These are phyloP conservation scores for Chloropsis cyanopogon DNA, from an alignment of 2,113 vertebrate species.

Conservation along the genomic window DNA sequence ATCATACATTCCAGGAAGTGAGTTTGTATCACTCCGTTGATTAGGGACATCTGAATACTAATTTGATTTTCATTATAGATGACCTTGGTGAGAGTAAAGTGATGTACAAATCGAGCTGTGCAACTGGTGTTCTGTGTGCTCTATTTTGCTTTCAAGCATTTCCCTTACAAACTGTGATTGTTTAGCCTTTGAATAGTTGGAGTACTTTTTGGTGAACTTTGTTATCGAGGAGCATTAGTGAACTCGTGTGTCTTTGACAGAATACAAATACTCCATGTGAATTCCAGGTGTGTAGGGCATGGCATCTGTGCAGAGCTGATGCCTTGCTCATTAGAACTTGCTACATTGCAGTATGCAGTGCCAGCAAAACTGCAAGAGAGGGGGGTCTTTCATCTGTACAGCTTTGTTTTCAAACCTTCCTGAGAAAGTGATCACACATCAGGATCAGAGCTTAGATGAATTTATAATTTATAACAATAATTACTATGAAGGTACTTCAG, in stretches of 20 bases:
- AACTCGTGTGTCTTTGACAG: neutral
- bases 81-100: neutral
- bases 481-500: neutral
- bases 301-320: neutral
- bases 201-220: neutral
- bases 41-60: neutral
- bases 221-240: neutral
- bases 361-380: neutral
- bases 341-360: neutral
- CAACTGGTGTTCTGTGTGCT: neutral
- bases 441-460: neutral
- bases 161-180: neutral
- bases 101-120: neutral
- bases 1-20: conserved; percentile 3
- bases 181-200: neutral
- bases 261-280: neutral
- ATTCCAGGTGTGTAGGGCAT: neutral
- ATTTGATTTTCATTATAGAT: conserved; percentile 22
- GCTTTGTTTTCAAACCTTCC: neutral
- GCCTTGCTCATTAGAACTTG: neutral
- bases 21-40: neutral
- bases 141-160: neutral
- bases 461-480: neutral
- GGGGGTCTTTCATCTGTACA: neutral
- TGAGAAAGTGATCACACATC: neutral